phyloP scores from a whole-genome alignment of 2,797 vertebrate genomes.

The Spondyliosoma cantharus region DNA sequence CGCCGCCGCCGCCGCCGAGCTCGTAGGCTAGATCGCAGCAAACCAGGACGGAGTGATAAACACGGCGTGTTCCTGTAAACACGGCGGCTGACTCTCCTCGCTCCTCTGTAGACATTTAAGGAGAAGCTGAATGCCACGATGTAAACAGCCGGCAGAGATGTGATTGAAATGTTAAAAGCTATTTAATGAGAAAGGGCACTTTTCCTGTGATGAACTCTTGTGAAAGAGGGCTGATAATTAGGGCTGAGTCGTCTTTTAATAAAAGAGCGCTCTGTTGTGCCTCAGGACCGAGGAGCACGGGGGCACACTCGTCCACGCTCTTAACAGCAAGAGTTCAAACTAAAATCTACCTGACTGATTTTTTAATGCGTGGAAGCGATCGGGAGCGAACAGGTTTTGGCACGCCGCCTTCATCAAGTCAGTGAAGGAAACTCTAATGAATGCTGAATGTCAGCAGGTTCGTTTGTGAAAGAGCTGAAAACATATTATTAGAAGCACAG shows the following conservation, averaged over 20 bases:
- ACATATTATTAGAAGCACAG: constrained; percentile 12
- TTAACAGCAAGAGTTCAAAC: constrained; percentile 42
- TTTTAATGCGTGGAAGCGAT: constrained; percentile 45
- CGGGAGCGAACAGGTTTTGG: constrained; percentile 43
- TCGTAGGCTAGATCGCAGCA: constrained; percentile 52
- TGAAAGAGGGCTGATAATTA: constrained; percentile 22
- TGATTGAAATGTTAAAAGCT: constrained; percentile 49
- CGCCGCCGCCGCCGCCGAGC: constrained; percentile 28
- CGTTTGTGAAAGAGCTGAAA: constrained; percentile 30
- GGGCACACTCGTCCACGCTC: constrained; percentile 18
- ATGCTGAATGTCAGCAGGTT: constrained; percentile 26
- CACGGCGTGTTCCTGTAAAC: constrained; percentile 60
- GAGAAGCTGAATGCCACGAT: constrained; percentile 11
- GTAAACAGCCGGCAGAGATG: constrained; percentile 30
- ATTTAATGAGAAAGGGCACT: constrained; percentile 35
- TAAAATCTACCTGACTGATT: constrained; percentile 38
- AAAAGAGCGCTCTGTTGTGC: constrained; percentile 8
- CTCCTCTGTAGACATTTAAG: constrained; percentile 31
- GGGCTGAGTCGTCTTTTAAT: not conserved
- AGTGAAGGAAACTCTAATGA: constrained; percentile 44
- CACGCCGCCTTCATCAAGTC: constrained; percentile 53
- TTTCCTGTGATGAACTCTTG: constrained; percentile 31
- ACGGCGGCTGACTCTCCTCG: constrained; percentile 13
- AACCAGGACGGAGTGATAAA: constrained; percentile 56
- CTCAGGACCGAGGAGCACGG: not conserved